Evolutionary conservation across 2,888 invertebrate genomes (phyloP), one percentile per base, ranked within the genome.

Genomic region (Dasysyrphus albostriatus): DNA sequence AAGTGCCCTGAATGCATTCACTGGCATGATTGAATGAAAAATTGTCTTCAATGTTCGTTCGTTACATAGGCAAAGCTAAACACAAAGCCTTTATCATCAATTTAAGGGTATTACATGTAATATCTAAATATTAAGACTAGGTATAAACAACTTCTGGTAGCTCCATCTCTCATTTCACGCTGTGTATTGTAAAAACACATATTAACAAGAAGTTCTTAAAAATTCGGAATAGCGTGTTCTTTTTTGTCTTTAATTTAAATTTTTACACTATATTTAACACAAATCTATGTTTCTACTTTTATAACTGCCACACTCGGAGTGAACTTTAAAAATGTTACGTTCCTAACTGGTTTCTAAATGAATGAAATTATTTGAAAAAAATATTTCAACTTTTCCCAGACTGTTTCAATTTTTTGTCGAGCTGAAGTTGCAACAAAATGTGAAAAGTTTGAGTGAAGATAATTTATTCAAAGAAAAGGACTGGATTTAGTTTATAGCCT

Each of bases 1-100:
- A 75, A 69, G 24, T 69, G 32, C 29, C 54, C 54, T 69, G 69
- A 16, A 69, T 69, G 39, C 69, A 69, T 51, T 37, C 14, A 39
- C 39, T 49, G 29, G 69, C 42, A 42, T 42, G 42, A 39, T 19
- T 39, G 39, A 34, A 51, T 37, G 67, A n/a, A 67, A 65, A 67
- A 49, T 14, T 37, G 19, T 67, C 67, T 67, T 67, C 49, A 47
- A 49, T 67, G 49, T 49, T 67, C 19, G 29, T 44, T n/a, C 29
- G 16, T 44, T 49, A 29, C 14, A 24, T 24, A 65, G 49, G 47
- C 34, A 65, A 19, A 65, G 34, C n/a, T 44, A 34, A n/a, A 16
- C 54, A 58, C 58, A 58, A 42, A 9, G 42, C 61, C 14, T 29
- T 63, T 29, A 44, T 42, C 44, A 63, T 44, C 42, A 61, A 24